Base-by-base conservation (phyloP, 2,888 invertebrate species). In the Leucoma salicis region DNA sequence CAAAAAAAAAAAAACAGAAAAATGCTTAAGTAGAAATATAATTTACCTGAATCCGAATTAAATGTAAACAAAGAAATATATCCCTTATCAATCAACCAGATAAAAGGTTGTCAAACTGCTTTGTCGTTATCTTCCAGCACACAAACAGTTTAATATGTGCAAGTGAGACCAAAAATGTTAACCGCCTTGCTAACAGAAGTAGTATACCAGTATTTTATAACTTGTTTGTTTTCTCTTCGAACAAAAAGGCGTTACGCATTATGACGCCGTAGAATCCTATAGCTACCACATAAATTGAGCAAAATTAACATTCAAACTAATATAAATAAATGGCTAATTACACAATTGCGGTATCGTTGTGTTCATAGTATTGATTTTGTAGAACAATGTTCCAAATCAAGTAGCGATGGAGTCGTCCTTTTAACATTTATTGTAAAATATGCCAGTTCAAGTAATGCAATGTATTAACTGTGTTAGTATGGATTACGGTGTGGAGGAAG, bases 401-500 rank as follows among this genome's bases (percentile, higher is more conserved):
- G 21, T 21, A 21, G 14, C 5, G 40, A 21, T 35, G 27, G 11
- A 15, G 49, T 45, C 42, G 43, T 29, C 21, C 3, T 46, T 27
- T 16, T 24, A 21, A 56, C 38, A 28, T 25, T 35, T 14, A 11
- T 21, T 27, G 13, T 35, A 18, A 46, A 37, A 27, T 21, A 35
- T 38, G 12, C 45, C 46, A 33, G 35, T 42, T 35, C 46, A 55
- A 70, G 63, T 56, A 42, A 65, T 74, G 66, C 74, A 70, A 78
- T 88, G 86, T 76, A 63, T 79, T 7, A 74, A 62, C 54, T 88
- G 88, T 66, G 58, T 82, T 39, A 61, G 31, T 57, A 88, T 89
- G 88, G 75, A 82, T 55, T 75, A 69, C 49, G 72, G 68, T 28
- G 70, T 85, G n/a, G 78, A 85, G 67, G 88, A 88, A 35, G 88